Conservation (phyloP, 37 sponge, comb jelly and placozoan species). For the Corticium candelabrum region DNA sequence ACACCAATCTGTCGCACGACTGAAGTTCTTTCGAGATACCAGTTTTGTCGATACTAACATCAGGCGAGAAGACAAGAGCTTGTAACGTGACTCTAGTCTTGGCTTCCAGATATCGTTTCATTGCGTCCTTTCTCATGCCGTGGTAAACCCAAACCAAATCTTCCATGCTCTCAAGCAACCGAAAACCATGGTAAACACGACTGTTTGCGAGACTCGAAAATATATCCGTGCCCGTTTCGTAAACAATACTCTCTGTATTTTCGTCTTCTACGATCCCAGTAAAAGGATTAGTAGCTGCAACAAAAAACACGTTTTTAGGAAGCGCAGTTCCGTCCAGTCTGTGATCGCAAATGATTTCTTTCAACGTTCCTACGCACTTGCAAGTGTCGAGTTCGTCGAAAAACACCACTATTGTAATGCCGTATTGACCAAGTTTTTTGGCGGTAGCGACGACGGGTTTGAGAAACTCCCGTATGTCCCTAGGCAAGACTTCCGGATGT, state of each 20-base stretch:
- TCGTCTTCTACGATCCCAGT: too few relatives aligned
- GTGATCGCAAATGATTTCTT: background rate
- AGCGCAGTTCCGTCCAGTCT: background rate
- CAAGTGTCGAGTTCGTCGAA: background rate
- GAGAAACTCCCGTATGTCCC: too few relatives aligned
- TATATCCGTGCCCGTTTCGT: background rate
- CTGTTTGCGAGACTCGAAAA: background rate
- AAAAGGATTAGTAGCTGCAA: background rate
- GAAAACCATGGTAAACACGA: background rate
- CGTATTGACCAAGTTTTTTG: too few relatives aligned
- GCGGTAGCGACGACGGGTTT: too few relatives aligned
- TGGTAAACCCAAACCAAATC: background rate
- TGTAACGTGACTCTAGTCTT: too few relatives aligned
- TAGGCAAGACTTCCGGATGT: too few relatives aligned
- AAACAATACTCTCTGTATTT: too few relatives aligned
- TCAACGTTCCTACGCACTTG: background rate
- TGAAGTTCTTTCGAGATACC: background rate
- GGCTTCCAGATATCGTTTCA: background rate
- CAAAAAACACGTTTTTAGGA: background rate
- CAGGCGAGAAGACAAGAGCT: too few relatives aligned
- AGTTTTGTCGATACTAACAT: background rate
- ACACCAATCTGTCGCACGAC: too few relatives aligned
- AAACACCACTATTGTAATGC: background rate
- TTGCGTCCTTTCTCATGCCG: background rate
- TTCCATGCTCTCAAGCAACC: background rate